These are phyloP conservation scores for Ochotona princeps DNA, from an alignment of 2,113 vertebrate genomes.

Conservation along the genomic window DNA sequence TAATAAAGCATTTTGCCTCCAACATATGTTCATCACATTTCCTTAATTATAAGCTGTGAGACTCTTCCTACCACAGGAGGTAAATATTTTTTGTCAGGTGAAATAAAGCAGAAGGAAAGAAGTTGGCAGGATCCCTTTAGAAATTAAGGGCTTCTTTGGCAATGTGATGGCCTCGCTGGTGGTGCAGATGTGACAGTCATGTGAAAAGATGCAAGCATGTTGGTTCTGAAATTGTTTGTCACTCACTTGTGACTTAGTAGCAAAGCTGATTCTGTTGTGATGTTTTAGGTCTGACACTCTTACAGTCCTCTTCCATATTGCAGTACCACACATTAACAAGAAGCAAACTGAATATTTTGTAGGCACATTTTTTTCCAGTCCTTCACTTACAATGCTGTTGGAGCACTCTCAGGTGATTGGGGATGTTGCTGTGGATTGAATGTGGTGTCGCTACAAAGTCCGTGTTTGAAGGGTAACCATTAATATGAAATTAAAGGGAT, in stretches of 20 bases:
- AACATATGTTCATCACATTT: conserved; percentile 31
- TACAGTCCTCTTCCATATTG: background rate
- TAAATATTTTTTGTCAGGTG: conserved; percentile 71
- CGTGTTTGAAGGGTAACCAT: no score
- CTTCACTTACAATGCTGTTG: background rate
- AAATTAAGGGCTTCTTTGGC: conserved; percentile 72
- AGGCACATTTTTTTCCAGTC: background rate
- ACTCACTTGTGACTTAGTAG: conserved; percentile 49
- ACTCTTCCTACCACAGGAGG: conserved; percentile 32
- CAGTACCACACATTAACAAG: background rate
- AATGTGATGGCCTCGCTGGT: conserved; percentile 61
- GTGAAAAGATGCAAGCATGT: conserved; percentile 70
- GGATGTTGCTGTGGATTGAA: no score
- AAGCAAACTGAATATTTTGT: background rate
- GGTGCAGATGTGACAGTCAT: conserved; percentile 39
- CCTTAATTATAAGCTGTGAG: conserved; percentile 58
- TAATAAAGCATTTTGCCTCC: conserved; percentile 4
- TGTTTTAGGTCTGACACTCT: conserved; percentile 23
- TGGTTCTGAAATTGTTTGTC: conserved; percentile 68
- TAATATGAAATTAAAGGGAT: no score
- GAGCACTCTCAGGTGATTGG: background rate
- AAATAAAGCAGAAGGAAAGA: conserved; percentile 74
- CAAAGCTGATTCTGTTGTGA: conserved; percentile 49
- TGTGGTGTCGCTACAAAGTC: no score
- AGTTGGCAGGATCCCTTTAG: conserved; percentile 64